Conservation (phyloP, 2,113 vertebrate genomes). For the Vanacampus margaritifer region DNA sequence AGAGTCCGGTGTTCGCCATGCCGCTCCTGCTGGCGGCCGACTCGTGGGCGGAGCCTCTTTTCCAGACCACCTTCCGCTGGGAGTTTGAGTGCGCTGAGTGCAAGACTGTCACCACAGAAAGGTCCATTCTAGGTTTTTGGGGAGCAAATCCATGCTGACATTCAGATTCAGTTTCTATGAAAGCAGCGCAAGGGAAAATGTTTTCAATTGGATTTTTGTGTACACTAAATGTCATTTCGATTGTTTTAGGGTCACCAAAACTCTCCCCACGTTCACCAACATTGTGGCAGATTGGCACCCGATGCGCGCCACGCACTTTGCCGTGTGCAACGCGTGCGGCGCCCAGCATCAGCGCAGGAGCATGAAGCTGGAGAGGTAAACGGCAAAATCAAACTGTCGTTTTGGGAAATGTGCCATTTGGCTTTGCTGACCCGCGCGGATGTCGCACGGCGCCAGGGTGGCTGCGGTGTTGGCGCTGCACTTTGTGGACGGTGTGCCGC, state of each 20-base stretch:
- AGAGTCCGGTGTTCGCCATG: conserved; percentile 87
- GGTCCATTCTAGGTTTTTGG: conserved; percentile 53
- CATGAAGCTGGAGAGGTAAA: conserved; percentile 82
- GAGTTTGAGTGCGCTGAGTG: conserved; percentile 80
- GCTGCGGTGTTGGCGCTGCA: conserved; percentile 82
- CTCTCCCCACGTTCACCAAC: conserved; percentile 81
- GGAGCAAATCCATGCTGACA: background rate
- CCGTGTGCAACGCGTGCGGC: conserved; percentile 79
- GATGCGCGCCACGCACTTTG: conserved; percentile 75
- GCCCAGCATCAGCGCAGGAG: conserved; percentile 75
- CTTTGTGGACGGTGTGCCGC: conserved; percentile 86
- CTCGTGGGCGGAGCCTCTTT: conserved; percentile 72
- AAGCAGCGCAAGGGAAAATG: no score
- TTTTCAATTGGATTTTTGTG: no score
- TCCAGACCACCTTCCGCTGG: conserved; percentile 79
- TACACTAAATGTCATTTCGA: background rate
- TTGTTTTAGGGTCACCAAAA: conserved; percentile 55
- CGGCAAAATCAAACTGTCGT: background rate
- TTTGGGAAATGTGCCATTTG: no score
- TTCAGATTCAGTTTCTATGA: no score
- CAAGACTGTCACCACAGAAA: conserved; percentile 69
- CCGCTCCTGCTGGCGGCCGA: conserved; percentile 79
- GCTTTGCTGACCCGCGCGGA: background rate
- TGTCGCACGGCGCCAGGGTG: conserved; percentile 62
- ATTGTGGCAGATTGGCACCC: conserved; percentile 83